A percentile compares a stretch with the other conserved stretches of the same genome.
These are phyloP conservation scores for Nylanderia fulva DNA, from an alignment of 1,140 invertebrate species.

Conservation along the genomic window DNA sequence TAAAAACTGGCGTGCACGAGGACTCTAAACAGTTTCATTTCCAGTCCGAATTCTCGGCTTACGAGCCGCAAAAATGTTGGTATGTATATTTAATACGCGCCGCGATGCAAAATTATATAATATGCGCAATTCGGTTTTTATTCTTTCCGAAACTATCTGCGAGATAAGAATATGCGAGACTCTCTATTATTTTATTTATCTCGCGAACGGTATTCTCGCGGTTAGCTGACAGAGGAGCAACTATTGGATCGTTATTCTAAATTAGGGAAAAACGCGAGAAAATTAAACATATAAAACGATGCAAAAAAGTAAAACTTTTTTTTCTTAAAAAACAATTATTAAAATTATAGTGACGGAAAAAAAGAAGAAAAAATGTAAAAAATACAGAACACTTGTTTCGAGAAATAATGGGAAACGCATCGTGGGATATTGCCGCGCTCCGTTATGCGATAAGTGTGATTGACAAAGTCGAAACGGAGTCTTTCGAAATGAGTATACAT, in stretches of 20 bases:
- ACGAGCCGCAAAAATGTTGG: slow-evolving; percentile 3
- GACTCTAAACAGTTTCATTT: slow-evolving; percentile 1
- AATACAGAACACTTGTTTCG: background rate
- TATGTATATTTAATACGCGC: slow-evolving; percentile 9
- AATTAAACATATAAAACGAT: background rate
- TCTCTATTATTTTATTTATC: no score
- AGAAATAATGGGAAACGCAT: background rate
- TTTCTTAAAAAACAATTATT: background rate
- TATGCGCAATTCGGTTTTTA: slow-evolving; percentile 7
- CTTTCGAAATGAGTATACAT: slow-evolving; percentile 53
- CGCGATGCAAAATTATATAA: background rate
- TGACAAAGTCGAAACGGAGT: slow-evolving; percentile 57
- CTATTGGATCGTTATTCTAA: background rate
- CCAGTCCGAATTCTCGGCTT: slow-evolving; percentile 9
- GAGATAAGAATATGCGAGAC: background rate
- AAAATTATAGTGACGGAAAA: no score
- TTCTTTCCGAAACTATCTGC: background rate
- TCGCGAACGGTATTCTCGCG: background rate
- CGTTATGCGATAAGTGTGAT: slow-evolving; percentile 45
- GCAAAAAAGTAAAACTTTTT: background rate
- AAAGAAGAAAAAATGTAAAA: no score
- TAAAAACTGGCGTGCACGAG: background rate
- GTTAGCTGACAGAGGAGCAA: background rate
- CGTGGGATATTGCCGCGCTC: background rate
- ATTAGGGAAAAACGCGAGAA: background rate